These are phyloP conservation scores for Catharus minimus DNA, from an alignment of 2,113 vertebrate species.

Conservation along the genomic window DNA sequence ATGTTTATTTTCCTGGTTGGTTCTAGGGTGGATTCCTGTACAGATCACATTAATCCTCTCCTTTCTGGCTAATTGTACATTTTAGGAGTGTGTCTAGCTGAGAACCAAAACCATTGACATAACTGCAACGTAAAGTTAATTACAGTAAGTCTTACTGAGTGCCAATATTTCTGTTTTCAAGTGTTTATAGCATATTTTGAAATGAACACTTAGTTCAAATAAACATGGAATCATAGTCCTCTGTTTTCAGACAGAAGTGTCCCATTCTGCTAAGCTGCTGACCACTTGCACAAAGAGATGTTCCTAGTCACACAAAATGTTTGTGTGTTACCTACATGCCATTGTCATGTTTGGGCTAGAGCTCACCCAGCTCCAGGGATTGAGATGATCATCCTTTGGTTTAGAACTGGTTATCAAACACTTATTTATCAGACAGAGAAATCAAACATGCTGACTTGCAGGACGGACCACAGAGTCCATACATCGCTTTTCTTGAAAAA, in stretches of 20 bases:
- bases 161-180: not conserved
- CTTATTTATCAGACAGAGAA: not conserved
- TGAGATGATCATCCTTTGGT: not conserved
- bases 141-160: not conserved
- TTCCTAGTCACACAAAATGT: not conserved
- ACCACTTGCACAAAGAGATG: not conserved
- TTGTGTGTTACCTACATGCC: accelerated
- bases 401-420: not conserved
- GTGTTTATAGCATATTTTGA: not conserved
- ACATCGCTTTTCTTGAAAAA: not conserved
- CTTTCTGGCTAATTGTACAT: not conserved
- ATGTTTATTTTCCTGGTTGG: not conserved
- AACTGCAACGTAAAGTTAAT: not conserved
- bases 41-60: not conserved
- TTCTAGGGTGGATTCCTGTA: not conserved
- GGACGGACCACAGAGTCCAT: not conserved
- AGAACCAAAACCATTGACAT: not conserved
- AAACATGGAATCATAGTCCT: not conserved
- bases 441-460: not conserved
- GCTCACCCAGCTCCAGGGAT: not conserved
- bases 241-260: not conserved
- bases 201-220: not conserved
- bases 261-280: not conserved
- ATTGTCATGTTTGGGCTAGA: not conserved
- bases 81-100: not conserved